Base-by-base conservation (phyloP, 2,113 vertebrate genomes). In the Macaca nemestrina region DNA sequence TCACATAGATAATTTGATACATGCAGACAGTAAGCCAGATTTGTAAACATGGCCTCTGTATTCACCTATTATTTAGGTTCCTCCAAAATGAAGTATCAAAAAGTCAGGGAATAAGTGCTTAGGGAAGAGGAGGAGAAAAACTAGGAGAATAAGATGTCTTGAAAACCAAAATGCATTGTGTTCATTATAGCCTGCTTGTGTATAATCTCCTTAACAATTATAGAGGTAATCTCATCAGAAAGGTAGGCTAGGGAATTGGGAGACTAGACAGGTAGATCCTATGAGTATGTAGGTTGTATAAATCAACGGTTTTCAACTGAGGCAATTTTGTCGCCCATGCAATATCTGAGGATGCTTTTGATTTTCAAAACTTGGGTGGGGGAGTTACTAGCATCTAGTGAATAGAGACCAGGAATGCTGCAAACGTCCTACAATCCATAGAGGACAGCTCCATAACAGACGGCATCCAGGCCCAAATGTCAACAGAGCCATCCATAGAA, bases 341-440 rank as follows among this genome's bases (percentile, higher is more conserved):
- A 43, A 32, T 2, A 25, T 22, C 8, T 70, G 14, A 45, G 59
- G 38, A 52, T 22, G 3, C 6, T 48, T 57, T 57, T 57, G 3
- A 14, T 48, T 73, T 43, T 23, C 35, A 83, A 12, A 61, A 8
- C 30, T 2, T 8, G 27, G 32, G 20, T 1, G 18, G 27, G 32
- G 14, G 16, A 68, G 25, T 17, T n/a, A n/a, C n/a, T 11, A 13
- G 17, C 5, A 80, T 22, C 2, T 30, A 9, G 8, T 2, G 8
- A 43, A 3, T 6, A n/a, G 82, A 68, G 12, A 16, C 25, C 5
- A 22, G 20, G 30, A 1, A 27, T 57, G 35, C 23, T 90, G 32
- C 23, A n/a, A 22, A 50, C 2, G 0, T 27, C 6, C 22, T 73
- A 3, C 4, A 23, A 3, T 20, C 32, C 4, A 16, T n/a, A 4